Base-by-base conservation (phyloP, 2,113 vertebrate species). In the Vanacampus margaritifer region DNA sequence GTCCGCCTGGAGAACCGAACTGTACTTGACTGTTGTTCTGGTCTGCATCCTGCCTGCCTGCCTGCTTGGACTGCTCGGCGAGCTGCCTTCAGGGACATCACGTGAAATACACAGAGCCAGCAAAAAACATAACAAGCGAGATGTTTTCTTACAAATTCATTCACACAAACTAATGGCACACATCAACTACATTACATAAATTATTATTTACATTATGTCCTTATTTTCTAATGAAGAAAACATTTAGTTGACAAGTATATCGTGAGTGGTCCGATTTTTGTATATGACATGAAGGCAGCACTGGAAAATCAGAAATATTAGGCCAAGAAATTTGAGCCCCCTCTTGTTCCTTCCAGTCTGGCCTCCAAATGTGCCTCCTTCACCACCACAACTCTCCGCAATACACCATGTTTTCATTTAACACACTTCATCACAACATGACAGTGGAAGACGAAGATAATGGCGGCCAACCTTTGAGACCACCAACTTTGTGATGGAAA, bases 281-380 rank as follows among this genome's bases (percentile, higher is more conserved):
- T 24, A 0, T 0, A 0, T 57, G 0, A n/a, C 67, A 0, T 76
- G 79, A 89, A 89, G 9, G 83, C 83, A 84, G 7, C 87, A 75
- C 41, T 63, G 63, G 72, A 78, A 70, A 87, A 84, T 86, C 78
- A 80, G 84, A 74, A 79, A 78, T 67, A 76, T 79, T 75, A 74
- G 68, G 77, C 68, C 72, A 59, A 79, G 83, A 88, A 88, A 87
- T 82, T 57, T 81, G 84, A 87, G 79, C 80, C 78, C 81, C 68
- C 46, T 73, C 67, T 41, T 79, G 77, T 84, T 84, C 78, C n/a
- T 62, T 62, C 14, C 39, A 62, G 60, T 83, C 78, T 79, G 73
- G 80, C 70, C 72, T 57, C 8, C 54, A 57, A 57, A 17, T 57
- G 51, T 24, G 23, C 51, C 51, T 54, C 51, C 51, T 23, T 54